Base-by-base conservation (phyloP, 2,113 vertebrate genomes). In the Misgurnus mizolepis region DNA sequence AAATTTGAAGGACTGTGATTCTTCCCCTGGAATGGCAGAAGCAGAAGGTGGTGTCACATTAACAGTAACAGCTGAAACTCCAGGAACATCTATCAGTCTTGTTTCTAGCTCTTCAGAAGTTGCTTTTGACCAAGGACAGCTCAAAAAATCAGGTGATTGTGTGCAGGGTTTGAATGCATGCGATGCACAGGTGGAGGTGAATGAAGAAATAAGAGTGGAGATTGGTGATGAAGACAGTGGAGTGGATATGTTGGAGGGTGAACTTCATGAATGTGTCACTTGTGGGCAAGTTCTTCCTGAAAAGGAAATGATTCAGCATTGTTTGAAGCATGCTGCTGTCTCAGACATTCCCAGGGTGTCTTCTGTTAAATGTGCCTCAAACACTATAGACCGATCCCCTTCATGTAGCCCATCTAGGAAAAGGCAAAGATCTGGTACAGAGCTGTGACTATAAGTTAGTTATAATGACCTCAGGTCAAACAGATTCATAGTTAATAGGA, bases 191-290 rank as follows among this genome's bases (percentile, higher is more conserved):
- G 53, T 56, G 11, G 73, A 81, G 22, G 43, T 61, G 1, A 45
- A 55, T 43, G 40, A 74, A 8, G 39, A 40, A 5, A 67, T 82
- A 65, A 76, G 69, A 22, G 74, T 76, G 58, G 82, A 82, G 68
- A 69, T 82, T 2, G 39, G 49, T 22, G 76, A 70, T n/a, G 78
- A 62, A 49, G 58, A 80, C 11, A 71, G 61, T 27, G 39, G 75
- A 22, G 69, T 80, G 8, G 62, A 67, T 5, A 61, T 83, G 65
- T 58, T 9, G 22, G 84, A 76, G 9, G 80, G 73, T 50, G 84
- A 83, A 41, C 82, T 82, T 18, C 82, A 85, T 18, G 83, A 88
- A 68, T 88, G 87, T 53, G 50, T 87, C 27, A 83, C 53, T 55
- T 88, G 85, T 78, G 87, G 87, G 4, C 8, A 53, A 47, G 80